Evolutionary conservation across 2,888 invertebrate genomes (phyloP), one percentile per base, ranked within the genome.

Genomic region (Eurois occulta): DNA sequence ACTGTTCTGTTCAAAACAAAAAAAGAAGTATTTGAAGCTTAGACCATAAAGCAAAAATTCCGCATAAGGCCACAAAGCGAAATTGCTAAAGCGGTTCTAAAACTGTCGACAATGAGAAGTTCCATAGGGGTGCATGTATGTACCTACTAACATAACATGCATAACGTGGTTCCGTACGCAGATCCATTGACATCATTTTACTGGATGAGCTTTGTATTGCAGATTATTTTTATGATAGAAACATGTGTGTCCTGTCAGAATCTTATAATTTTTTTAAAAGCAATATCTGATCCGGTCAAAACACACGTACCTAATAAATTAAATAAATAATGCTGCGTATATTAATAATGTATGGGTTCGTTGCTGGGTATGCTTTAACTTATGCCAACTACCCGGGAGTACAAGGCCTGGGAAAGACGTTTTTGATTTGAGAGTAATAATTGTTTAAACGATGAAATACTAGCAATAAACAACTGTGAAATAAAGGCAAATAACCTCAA

Each of bases 31-130:
- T 83, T 80, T 66, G 48, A 72, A 81, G 84, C 73, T 84, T 74
- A 80, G 67, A 84, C 62, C 41, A 68, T 82, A 91, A 90, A 92
- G 91, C 90, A 91, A 92, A 93, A 93, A 93, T 92, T 92, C 90
- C 91, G 80, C 81, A 84, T 80, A 84, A 85, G 83, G 88, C 89
- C 91, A 92, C 92, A 93, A 93, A 94, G 93, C 90, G 87, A 91
- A 93, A 93, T 93, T 91, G 91, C 90, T 92, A 89, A 87, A 91
- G 89, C 90, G 88, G 88, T 87, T 90, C 90, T 89, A 90, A 93
- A 91, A 91, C 90, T 91, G 88, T 87, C 81, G 83, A 85, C 86
- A 84, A 83, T 90, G 90, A 88, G 88, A 89, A 90, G 87, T 90
- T 89, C 83, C 90, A 89, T 90, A 89, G 88, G 87, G 83, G 84